Percentiles rank a stretch among this genome's conserved stretches.
phyloP scores from a whole-genome alignment of 2,797 vertebrate species.

The Ctenosaura bakeri region DNA sequence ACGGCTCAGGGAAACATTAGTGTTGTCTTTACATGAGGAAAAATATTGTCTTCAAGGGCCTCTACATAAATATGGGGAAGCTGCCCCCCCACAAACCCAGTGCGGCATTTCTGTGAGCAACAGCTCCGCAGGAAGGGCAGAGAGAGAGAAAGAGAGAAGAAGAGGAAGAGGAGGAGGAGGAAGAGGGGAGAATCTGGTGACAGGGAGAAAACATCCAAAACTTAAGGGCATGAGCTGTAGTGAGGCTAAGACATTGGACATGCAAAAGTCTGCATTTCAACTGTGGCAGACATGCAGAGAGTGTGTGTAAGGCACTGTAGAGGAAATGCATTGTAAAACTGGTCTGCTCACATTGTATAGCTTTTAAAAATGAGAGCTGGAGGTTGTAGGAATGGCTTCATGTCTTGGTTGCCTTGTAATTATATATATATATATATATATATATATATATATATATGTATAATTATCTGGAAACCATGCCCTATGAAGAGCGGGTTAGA shows the following conservation, averaged over 20 bases:
- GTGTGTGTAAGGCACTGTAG: not conserved
- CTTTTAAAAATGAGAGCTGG: too few relatives aligned
- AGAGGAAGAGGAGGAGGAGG: too few relatives aligned
- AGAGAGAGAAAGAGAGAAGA: not conserved
- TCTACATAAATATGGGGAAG: slow-evolving; percentile 51
- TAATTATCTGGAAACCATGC: too few relatives aligned
- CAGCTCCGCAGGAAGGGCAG: not conserved
- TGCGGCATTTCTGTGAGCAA: not conserved
- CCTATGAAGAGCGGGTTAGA: too few relatives aligned
- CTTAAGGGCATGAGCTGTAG: not conserved
- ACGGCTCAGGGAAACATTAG: slow-evolving; percentile 33
- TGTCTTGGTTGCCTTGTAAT: too few relatives aligned
- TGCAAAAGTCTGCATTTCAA: not conserved
- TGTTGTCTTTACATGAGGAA: slow-evolving; percentile 65
- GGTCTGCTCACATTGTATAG: too few relatives aligned
- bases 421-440: too few relatives aligned
- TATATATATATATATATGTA: too few relatives aligned
- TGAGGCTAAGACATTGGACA: not conserved
- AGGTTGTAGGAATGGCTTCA: too few relatives aligned
- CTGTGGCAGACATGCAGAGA: not conserved
- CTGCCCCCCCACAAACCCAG: not conserved
- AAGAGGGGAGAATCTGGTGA: not conserved
- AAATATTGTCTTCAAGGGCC: slow-evolving; percentile 58
- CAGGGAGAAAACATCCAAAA: not conserved
- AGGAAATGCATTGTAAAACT: not conserved